Conservation (phyloP, 2,113 vertebrate genomes). For the Spermophilus dauricus region DNA sequence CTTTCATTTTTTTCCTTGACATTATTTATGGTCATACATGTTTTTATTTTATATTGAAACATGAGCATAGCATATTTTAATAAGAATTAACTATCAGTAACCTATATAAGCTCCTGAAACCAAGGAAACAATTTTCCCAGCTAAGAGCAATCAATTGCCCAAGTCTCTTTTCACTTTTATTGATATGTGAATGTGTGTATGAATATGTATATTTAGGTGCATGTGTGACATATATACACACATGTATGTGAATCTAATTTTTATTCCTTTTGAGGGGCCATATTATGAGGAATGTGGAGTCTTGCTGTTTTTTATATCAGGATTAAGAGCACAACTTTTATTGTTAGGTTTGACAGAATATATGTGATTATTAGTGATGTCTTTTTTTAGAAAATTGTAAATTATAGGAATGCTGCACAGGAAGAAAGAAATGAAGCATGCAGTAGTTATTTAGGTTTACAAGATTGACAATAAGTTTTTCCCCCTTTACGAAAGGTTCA, state of each 20-base stretch:
- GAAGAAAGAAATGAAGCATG: constrained; percentile 80
- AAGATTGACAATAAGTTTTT: constrained; percentile 80
- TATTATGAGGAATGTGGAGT: background rate
- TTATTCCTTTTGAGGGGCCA: constrained; percentile 54
- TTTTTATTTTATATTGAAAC: constrained; percentile 52
- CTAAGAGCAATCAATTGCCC: background rate
- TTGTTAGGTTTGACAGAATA: constrained; percentile 78
- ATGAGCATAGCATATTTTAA: background rate
- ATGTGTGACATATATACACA: background rate
- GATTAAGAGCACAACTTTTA: constrained; percentile 76
- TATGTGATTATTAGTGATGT: constrained; percentile 79
- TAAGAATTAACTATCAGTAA: constrained; percentile 12
- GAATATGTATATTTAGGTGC: background rate
- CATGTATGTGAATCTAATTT: background rate
- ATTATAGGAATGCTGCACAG: constrained; percentile 75
- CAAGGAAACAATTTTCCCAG: background rate
- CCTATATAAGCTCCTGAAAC: background rate
- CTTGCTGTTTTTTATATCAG: constrained; percentile 56
- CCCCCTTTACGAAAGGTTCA: constrained; percentile 65
- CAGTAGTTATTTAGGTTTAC: constrained; percentile 80
- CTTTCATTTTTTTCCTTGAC: background rate
- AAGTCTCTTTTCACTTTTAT: background rate
- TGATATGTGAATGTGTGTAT: background rate
- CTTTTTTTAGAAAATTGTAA: constrained; percentile 83
- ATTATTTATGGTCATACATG: background rate